These are phyloP conservation scores for Oceanodroma leucorhoa DNA, from an alignment of 2,797 vertebrate species.

Conservation along the genomic window DNA sequence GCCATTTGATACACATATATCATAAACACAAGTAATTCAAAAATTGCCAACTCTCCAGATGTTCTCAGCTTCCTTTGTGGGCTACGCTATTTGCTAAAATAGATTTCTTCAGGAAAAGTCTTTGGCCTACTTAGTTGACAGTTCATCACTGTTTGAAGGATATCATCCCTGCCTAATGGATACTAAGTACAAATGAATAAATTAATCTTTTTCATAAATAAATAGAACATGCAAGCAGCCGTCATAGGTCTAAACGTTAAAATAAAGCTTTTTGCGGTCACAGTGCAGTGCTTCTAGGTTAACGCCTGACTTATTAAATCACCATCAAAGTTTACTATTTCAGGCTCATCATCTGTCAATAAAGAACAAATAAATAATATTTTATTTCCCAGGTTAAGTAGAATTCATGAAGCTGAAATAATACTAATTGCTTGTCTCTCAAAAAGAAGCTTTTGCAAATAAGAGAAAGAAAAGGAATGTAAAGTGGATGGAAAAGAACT, in stretches of 20 bases:
- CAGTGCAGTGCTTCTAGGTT: background rate
- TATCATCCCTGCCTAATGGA: background rate
- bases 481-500: background rate
- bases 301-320: background rate
- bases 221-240: background rate
- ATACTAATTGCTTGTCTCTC: background rate
- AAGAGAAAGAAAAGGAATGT: background rate
- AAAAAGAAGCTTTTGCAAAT: background rate
- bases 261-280: background rate
- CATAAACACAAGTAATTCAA: background rate
- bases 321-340: background rate
- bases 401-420: background rate
- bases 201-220: background rate
- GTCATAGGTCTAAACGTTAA: background rate
- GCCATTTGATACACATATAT: background rate
- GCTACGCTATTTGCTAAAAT: background rate
- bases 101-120: background rate
- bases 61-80: background rate
- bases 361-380: background rate
- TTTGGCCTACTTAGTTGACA: background rate
- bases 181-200: background rate
- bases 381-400: background rate
- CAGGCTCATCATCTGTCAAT: background rate
- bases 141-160: background rate
- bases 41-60: background rate